Evolutionary conservation across 2,888 invertebrate genomes (phyloP), one percentile per base, ranked within the genome.

Genomic region (Pachycephus smyrnensis): DNA sequence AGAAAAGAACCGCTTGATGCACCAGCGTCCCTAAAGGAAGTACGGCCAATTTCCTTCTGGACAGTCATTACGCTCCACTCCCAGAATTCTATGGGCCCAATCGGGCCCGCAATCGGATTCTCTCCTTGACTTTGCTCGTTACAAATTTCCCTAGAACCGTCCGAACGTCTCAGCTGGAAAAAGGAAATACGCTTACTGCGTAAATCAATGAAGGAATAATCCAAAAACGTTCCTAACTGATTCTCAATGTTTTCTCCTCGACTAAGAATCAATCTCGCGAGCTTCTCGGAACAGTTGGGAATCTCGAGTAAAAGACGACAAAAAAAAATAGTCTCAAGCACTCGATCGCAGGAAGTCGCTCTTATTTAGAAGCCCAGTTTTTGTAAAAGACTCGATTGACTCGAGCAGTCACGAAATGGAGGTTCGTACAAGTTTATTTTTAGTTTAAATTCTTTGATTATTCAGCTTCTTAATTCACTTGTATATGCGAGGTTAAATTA

Each of bases 1-100:
- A 55, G 23, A 55, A 2, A 55, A 55, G 55, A 55, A 71, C 12
- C 11, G 4, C 71, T 32, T 33, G 71, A 9, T 32, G 71, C 71
- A 71, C 31, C 55, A 23, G 15, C 12, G 71, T 71, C 71, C 79
- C 81, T 81, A 80, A 79, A 82, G 83, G 83, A 83, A 83, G 82
- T 81, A 81, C 83, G 83, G 79, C 80, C 79, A 83, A 83, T 83
- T 83, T 82, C 81, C 83, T 79, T 55, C 55, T 55, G 55, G 55
- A 55, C 55, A 55, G 55, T 55, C 55, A 55, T 55, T 55, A 55
- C 9, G 55, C 55, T 55, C 55, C 55, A 55, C 55, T 55, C 55
- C 55, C 55, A 55, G 55, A 55, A 55, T 55, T 55, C 55, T 55
- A 55, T 55, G 55, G 55, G 55, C 55, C 55, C 55, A 23, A 55